Conservation (phyloP, 2,888 invertebrate genomes). For the Colletes collaris region DNA sequence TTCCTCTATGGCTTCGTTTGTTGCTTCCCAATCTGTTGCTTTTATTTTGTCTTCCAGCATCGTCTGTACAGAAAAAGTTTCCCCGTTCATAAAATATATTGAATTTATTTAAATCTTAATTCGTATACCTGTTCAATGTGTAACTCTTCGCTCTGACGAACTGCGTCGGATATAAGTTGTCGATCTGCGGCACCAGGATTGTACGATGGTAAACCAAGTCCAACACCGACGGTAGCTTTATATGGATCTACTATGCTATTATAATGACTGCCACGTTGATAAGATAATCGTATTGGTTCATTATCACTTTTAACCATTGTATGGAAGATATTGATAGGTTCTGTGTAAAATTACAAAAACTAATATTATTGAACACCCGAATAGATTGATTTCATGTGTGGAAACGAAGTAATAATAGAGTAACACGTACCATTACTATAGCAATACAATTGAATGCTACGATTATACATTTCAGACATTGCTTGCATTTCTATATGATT, state of each 20-base stretch:
- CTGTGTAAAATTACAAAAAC: constrained; percentile 81
- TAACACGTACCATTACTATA: constrained; percentile 87
- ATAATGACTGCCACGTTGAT: constrained; percentile 94
- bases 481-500: constrained; percentile 97
- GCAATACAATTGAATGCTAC: constrained; percentile 93
- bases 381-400: neutral
- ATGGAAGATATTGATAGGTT: constrained; percentile 94
- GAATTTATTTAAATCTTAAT: neutral
- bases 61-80: constrained; percentile 84
- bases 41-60: constrained; percentile 95
- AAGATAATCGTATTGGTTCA: constrained; percentile 92
- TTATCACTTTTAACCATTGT: constrained; percentile 90
- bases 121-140: constrained; percentile 89
- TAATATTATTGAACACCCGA: constrained; percentile 15
- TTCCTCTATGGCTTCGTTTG: constrained; percentile 94
- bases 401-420: neutral
- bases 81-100: no score
- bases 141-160: constrained; percentile 90
- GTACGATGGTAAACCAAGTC: constrained; percentile 91
- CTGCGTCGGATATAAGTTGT: constrained; percentile 89
- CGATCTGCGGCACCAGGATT: constrained; percentile 90
- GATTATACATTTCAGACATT: constrained; percentile 94
- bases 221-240: constrained; percentile 92
- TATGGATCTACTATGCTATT: constrained; percentile 94
- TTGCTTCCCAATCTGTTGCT: constrained; percentile 96